Base-by-base conservation (phyloP, 2,888 invertebrate genomes). In the Malachius bipustulatus region DNA sequence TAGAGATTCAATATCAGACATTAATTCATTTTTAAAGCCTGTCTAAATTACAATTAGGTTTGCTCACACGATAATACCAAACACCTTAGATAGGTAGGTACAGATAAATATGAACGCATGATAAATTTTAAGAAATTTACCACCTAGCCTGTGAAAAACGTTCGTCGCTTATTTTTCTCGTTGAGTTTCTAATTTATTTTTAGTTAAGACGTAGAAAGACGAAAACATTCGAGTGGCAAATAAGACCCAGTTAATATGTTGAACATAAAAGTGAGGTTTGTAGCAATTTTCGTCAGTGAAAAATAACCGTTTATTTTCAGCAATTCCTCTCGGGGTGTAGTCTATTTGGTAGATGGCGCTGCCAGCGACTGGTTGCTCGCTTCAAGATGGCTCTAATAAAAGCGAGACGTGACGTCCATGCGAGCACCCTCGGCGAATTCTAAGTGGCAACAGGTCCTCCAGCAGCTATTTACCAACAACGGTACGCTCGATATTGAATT, bases 341-440 rank as follows among this genome's bases (percentile, higher is more conserved):
- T 54, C 52, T 52, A 54, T 54, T 54, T 52, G 50, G 47, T 51
- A 50, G 51, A 54, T 54, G 52, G 24, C 24, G 16, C 36, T 30
- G 31, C 39, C 30, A 47, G 50, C 53, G 53, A 56, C 56, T 51
- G 55, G 56, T 55, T 55, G 55, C 55, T 55, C 41, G 49, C 51
- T 46, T 45, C 55, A 51, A 56, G 56, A 57, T 55, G 58, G 55
- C 56, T 52, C 55, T 53, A 59, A 59, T 59, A 59, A 59, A 59
- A 57, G 48, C 51, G 46, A 51, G 49, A 59, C 57, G 59, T 57
- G 59, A 57, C 49, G 52, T 50, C 48, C 54, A 51, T 52, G 51
- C 54, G 47, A 49, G 50, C n/a, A 54, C 50, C 50, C 52, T 47
- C 47, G 45, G 42, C 50, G 56, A 57, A 57, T 56, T 55, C 55